A percentile compares a stretch with the other conserved stretches of the same genome.
Conservation (phyloP, 2,797 vertebrate genomes). For the Gephyroberyx darwinii region DNA sequence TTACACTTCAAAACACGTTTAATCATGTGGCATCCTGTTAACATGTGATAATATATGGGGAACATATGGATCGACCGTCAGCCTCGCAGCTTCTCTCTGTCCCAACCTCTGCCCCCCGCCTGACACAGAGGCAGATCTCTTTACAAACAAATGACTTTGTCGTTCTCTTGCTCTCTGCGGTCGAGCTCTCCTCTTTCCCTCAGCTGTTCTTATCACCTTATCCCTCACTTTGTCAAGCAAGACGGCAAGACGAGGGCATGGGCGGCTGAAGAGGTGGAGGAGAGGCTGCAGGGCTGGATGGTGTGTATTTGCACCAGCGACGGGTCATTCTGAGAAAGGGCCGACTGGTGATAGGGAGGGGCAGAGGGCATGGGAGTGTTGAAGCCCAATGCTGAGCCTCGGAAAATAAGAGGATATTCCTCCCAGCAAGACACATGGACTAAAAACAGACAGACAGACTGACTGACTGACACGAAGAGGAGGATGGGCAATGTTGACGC, state of each 20-base stretch:
- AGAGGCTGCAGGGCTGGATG: not conserved
- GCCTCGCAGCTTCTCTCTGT: not conserved
- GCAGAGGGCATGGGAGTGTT: conserved; percentile 44
- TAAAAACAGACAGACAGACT: conserved; percentile 54
- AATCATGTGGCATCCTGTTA: not conserved
- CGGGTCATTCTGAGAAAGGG: conserved; percentile 51
- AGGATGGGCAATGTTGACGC: conserved; percentile 50
- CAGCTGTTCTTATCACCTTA: conserved; percentile 55
- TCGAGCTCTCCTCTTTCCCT: conserved; percentile 47
- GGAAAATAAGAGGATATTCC: conserved; percentile 59
- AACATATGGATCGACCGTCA: not conserved
- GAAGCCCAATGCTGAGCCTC: conserved; percentile 49
- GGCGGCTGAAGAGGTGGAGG: not conserved
- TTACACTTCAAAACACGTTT: not conserved
- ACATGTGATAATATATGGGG: not conserved
- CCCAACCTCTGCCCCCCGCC: conserved; percentile 2
- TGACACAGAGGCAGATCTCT: conserved; percentile 46
- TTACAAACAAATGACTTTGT: conserved; percentile 56
- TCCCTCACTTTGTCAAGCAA: conserved; percentile 28
- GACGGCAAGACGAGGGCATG: not conserved
- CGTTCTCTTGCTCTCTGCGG: conserved; percentile 12
- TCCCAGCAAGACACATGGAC: conserved; percentile 49
- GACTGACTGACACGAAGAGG: conserved; percentile 16
- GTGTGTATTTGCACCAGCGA: not conserved
- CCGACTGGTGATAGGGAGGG: conserved; percentile 33